These are phyloP conservation scores for Colinus virginianus DNA, from an alignment of 2,113 vertebrate species.

Conservation along the genomic window DNA sequence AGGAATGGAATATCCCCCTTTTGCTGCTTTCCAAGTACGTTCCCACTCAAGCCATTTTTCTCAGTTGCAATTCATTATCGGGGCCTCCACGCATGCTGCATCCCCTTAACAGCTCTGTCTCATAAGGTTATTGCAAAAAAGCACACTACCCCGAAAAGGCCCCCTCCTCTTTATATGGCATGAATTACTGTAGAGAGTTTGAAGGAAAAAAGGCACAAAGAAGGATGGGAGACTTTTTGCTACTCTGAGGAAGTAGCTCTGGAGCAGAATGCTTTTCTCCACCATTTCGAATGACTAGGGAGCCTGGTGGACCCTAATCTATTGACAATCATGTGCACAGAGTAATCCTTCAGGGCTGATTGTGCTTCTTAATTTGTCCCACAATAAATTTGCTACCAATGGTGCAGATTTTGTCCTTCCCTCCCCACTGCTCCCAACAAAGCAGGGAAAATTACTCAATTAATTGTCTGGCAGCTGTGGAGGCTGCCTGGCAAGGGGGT, in stretches of 20 bases:
- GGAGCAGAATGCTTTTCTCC: slow-evolving; percentile 20
- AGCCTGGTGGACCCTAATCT: slow-evolving; percentile 69
- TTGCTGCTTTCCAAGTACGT: neutral
- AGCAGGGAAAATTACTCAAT: slow-evolving; percentile 41
- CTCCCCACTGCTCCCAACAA: slow-evolving; percentile 6
- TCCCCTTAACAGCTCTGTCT: neutral
- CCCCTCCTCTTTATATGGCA: neutral
- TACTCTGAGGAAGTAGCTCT: neutral
- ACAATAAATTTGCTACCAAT: slow-evolving; percentile 22
- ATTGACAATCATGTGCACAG: slow-evolving; percentile 4
- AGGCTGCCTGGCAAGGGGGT: slow-evolving; percentile 27
- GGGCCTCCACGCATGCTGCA: accelerated
- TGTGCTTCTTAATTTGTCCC: slow-evolving; percentile 15
- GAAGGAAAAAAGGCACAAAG: neutral
- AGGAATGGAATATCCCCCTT: slow-evolving; percentile 37
- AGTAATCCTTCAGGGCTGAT: slow-evolving; percentile 44
- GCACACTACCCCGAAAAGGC: neutral
- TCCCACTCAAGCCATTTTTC: slow-evolving; percentile 28
- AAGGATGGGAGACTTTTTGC: neutral
- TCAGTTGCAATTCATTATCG: slow-evolving; percentile 1
- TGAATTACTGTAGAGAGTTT: slow-evolving; percentile 27
- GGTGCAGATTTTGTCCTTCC: slow-evolving; percentile 49
- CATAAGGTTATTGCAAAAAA: neutral
- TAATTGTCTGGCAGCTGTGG: neutral
- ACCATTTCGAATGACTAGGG: slow-evolving; percentile 30